Conservation (phyloP, 1,140 invertebrate genomes). For the Drosophila bipectinata region DNA sequence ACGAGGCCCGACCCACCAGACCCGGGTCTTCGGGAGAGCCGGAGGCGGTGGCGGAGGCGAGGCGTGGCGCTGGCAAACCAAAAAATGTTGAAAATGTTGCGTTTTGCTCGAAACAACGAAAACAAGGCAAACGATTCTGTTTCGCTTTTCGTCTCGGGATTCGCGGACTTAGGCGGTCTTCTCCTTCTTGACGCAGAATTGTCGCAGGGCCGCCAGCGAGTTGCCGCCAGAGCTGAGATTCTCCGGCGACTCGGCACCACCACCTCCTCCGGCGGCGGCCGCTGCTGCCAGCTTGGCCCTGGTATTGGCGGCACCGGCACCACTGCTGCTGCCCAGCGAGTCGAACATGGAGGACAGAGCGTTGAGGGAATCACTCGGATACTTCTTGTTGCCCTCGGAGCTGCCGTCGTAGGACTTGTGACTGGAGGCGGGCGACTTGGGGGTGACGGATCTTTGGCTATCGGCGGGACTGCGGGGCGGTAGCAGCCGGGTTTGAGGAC, state of each 20-base stretch:
- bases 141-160: slow-evolving; percentile 42
- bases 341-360: slow-evolving; percentile 95
- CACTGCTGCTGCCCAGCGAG: slow-evolving; percentile 72
- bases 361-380: slow-evolving; percentile 87
- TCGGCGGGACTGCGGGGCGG: slow-evolving; percentile 84
- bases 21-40: slow-evolving; percentile 9
- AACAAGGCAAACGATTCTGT: slow-evolving; percentile 65
- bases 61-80: slow-evolving; percentile 60
- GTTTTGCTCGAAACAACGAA: slow-evolving; percentile 77
- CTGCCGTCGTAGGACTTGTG: slow-evolving; percentile 85
- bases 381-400: slow-evolving; percentile 86
- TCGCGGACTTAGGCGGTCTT: slow-evolving; percentile 76
- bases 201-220: slow-evolving; percentile 76
- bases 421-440: slow-evolving; percentile 88
- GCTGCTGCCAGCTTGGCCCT: slow-evolving; percentile 63
- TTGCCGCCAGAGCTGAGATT: slow-evolving; percentile 71
- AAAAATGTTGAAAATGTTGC: slow-evolving; percentile 68
- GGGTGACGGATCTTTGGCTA: slow-evolving; percentile 89
- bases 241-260: slow-evolving; percentile 59
- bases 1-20: slow-evolving; percentile 16
- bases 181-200: slow-evolving; percentile 83
- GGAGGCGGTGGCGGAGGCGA: slow-evolving; percentile 11
- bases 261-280: slow-evolving; percentile 39
- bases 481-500: slow-evolving; percentile 48
- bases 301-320: slow-evolving; percentile 47